Evolutionary conservation across 1,140 invertebrate genomes (phyloP).

Genomic region (Drosophila sechellia): DNA sequence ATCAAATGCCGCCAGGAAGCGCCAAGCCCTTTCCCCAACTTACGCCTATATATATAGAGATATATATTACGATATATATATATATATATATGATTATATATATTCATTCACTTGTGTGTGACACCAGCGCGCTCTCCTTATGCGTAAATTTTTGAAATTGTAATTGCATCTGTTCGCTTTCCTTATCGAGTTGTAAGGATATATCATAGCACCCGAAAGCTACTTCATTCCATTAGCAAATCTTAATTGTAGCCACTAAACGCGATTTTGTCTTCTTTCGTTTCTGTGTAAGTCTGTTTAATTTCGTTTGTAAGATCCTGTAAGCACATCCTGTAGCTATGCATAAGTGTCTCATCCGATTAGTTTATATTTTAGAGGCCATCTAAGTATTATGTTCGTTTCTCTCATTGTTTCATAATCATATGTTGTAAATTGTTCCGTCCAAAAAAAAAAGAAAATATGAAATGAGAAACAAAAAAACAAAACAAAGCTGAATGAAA

Average conservation of each 20-base stretch:
- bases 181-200: conserved; percentile 5
- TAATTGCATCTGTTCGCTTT: conserved; percentile 40
- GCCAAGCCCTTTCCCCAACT: neutral
- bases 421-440: conserved; percentile 83
- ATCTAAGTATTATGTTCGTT: conserved; percentile 66
- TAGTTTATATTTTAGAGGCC: conserved; percentile 47
- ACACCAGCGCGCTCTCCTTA: neutral
- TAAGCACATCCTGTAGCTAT: conserved; percentile 2
- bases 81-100: conserved; percentile 13
- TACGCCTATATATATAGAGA: conserved; percentile 2
- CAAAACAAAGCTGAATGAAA: conserved; percentile 18
- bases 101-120: conserved; percentile 12
- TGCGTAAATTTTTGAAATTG: conserved; percentile 2
- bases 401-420: conserved; percentile 77
- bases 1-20: neutral
- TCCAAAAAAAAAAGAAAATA: conserved; percentile 61
- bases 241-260: conserved; percentile 27
- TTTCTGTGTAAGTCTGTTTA: conserved; percentile 29
- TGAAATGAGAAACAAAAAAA: conserved; percentile 32
- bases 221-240: conserved; percentile 78
- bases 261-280: conserved; percentile 29
- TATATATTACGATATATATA: conserved; percentile 12
- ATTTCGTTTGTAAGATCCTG: conserved; percentile 17
- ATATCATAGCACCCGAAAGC: conserved; percentile 40
- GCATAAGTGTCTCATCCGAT: conserved; percentile 30